Conservation (phyloP, 2,113 vertebrate species). For the Labeo catla region DNA sequence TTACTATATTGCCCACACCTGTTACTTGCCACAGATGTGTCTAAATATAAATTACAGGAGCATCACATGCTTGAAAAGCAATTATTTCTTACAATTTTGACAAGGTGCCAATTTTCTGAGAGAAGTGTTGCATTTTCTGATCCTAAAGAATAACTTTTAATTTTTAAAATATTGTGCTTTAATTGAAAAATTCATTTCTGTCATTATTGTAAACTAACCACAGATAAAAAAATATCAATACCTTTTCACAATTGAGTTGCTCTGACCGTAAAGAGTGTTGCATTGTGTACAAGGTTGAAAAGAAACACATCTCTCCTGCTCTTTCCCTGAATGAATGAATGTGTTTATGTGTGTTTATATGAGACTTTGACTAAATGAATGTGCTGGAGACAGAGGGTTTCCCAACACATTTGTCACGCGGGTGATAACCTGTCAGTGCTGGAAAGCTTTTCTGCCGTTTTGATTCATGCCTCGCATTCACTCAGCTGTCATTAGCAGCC, state of each 20-base stretch:
- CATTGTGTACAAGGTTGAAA: neutral
- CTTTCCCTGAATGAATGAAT: slow-evolving; percentile 19
- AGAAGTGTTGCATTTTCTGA: too few relatives aligned
- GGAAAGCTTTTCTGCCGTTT: slow-evolving; percentile 14
- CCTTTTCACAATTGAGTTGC: neutral
- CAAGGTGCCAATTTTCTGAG: too few relatives aligned
- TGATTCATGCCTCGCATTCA: slow-evolving; percentile 37
- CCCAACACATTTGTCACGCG: slow-evolving; percentile 26
- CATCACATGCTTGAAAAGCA: too few relatives aligned
- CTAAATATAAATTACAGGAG: too few relatives aligned
- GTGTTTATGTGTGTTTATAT: slow-evolving; percentile 24
- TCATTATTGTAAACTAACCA: neutral
- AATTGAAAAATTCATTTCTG: neutral
- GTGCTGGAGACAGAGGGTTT: slow-evolving; percentile 19
- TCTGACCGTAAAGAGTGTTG: neutral
- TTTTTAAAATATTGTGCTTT: neutral
- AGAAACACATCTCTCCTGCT: neutral
- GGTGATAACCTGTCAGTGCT: slow-evolving; percentile 32
- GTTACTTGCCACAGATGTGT: too few relatives aligned
- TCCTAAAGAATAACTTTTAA: too few relatives aligned
- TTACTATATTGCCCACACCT: too few relatives aligned
- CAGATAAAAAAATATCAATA: neutral
- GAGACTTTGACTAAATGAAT: slow-evolving; percentile 38
- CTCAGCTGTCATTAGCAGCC: slow-evolving; percentile 17
- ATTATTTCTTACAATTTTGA: too few relatives aligned